Base-by-base conservation (phyloP, 2,113 vertebrate genomes). In the Pyxicephalus adspersus region DNA sequence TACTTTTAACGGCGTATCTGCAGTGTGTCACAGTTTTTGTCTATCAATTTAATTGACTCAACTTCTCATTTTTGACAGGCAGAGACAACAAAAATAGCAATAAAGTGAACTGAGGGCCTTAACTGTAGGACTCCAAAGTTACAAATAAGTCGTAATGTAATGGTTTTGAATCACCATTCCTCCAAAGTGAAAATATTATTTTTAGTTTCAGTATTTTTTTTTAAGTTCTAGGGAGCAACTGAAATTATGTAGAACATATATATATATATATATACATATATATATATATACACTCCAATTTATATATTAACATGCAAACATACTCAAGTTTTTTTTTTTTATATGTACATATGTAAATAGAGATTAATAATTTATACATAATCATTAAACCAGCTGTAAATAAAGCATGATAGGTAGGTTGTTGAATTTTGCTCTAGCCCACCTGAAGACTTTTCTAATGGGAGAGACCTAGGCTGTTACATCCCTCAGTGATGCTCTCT, bases 401-500 rank as follows among this genome's bases (percentile, higher is more conserved):
- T 45, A 51, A 76, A 77, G 58, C n/a, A 64, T 4, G 28, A 26
- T 7, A 18, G 60, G 25, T 3, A 76, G 38, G 60, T 22, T 64
- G 18, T 23, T n/a, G 60, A 19, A 29, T 23, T 76, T 61, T 65
- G 52, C n/a, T 52, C 61, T 23, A 64, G n/a, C 20, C 61, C 25
- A 31, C 23, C 23, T 77, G 25, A 61, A 65, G 25, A 65, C 26
- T n/a, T 25, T 2, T 64, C 52, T 17, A 50, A 4, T 19, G 0
- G 1, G 19, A 17, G 2, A 7, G 11, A 1, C 23, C 87, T 84
- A 94, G 1, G 90, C 90, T 65, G 84, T 91, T 85, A 92, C 88
- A 82, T 95, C 94, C 84, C 91, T 72, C 22, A 93, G 90, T 0
- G 92, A 91, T 84, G 94, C 89, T 45, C 89, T 90, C 22, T 88